Conservation (phyloP, 2,797 vertebrate genomes). For the Bryconaethiops microstoma region DNA sequence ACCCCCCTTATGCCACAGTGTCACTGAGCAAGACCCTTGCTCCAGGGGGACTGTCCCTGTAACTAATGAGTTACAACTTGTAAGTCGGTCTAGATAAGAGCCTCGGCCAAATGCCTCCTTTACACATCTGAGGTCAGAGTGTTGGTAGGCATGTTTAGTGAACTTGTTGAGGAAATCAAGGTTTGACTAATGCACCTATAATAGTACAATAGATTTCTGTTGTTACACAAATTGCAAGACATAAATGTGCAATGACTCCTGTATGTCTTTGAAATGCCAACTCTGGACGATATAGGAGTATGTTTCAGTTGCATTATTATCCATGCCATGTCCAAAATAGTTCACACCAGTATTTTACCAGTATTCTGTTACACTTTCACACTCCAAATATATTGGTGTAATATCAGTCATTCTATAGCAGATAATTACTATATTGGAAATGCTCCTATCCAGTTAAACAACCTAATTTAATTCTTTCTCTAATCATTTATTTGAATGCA, state of each 20-base stretch:
- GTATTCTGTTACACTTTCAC: conserved; percentile 1
- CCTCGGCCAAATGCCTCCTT: too few relatives aligned
- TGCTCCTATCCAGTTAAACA: too few relatives aligned
- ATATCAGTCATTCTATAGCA: background rate
- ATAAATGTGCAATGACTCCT: background rate
- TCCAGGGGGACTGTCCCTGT: too few relatives aligned
- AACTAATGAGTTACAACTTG: too few relatives aligned
- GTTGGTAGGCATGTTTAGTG: too few relatives aligned
- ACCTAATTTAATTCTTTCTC: background rate
- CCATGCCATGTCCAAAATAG: background rate
- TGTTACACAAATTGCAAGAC: background rate
- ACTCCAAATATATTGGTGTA: background rate
- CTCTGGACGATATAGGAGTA: background rate
- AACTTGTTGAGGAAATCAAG: background rate
- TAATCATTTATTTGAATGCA: background rate
- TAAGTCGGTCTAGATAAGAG: too few relatives aligned
- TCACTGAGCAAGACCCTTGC: too few relatives aligned
- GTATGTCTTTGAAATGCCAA: background rate
- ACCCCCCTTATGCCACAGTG: too few relatives aligned
- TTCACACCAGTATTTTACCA: background rate
- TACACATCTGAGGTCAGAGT: too few relatives aligned
- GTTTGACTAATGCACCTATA: background rate
- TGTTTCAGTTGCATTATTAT: background rate
- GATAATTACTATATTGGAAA: background rate
- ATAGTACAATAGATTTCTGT: background rate